phyloP scores from a whole-genome alignment of 2,113 vertebrate genomes.

The Andinoacara biseriatus region DNA sequence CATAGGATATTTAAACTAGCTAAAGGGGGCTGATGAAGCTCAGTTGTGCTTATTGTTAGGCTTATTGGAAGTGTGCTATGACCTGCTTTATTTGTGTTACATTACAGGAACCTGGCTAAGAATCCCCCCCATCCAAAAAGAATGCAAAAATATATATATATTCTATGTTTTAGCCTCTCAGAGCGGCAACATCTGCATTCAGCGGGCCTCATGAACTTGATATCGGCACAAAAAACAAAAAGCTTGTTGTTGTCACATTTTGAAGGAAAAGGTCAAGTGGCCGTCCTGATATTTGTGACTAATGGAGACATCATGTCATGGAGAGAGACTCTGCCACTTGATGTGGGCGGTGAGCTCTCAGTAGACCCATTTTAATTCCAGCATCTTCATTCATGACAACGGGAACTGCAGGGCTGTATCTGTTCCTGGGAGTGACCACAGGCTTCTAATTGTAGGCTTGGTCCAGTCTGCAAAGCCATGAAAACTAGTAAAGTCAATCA shows the following conservation, averaged over 20 bases:
- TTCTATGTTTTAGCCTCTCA: neutral
- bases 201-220: neutral
- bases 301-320: slow-evolving; percentile 58
- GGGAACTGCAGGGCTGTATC: slow-evolving; percentile 6
- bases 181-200: neutral
- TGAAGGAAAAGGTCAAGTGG: slow-evolving; percentile 64
- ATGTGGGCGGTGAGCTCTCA: slow-evolving; percentile 34
- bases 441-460: slow-evolving; percentile 33
- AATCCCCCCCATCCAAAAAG: neutral
- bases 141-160: no score
- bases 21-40: slow-evolving; percentile 56
- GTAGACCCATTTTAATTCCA: slow-evolving; percentile 37
- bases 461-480: slow-evolving; percentile 33
- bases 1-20: slow-evolving; percentile 67
- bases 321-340: slow-evolving; percentile 5
- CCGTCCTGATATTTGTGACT: slow-evolving; percentile 44
- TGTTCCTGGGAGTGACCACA: slow-evolving; percentile 30
- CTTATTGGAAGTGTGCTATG: slow-evolving; percentile 58
- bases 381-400: slow-evolving; percentile 21
- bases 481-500: slow-evolving; percentile 30
- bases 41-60: slow-evolving; percentile 65
- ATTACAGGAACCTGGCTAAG: slow-evolving; percentile 55
- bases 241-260: slow-evolving; percentile 43
- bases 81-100: slow-evolving; percentile 72
- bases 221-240: slow-evolving; percentile 50